Evolutionary conservation across 2,113 vertebrate genomes (phyloP), one percentile per base, ranked within the genome.

Genomic region (Hydropotes inermis): DNA sequence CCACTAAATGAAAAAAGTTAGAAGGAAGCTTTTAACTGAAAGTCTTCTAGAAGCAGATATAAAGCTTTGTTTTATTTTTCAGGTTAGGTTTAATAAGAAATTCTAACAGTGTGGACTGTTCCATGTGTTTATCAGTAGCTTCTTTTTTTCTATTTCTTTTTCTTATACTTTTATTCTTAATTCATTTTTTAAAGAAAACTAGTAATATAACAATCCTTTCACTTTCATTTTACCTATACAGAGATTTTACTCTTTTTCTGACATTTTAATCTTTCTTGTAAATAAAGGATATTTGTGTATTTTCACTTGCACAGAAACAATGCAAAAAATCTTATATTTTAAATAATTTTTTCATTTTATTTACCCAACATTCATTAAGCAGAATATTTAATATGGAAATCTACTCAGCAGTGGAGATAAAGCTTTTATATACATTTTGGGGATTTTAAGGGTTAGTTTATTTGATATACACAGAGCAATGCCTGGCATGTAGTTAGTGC

Each of bases 21-120:
- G 74, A 67, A 30, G 52, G 25, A 36, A 30, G 17, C 36, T 54
- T 95, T 92, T 79, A 84, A 90, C 16, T 76, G 19, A 28, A 74
- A 96, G 45, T 2, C 23, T 89, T 43, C 64, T 90, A 45, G 6
- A 95, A 67, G 30, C 17, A 14, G 70, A 39, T 27, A 52, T 14
- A 57, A 94, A 90, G 21, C 21, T 94, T 95, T 95, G 43, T 58
- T 97, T 89, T 85, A 25, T 90, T 89, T 96, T 88, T 95, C 36
- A 84, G 28, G 16, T 61, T 33, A 87, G 67, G 9, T 47, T 97
- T 94, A 64, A 78, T 30, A 97, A 58, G 16, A 94, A 64, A 82
- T 87, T 92, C 19, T 81, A 58, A 67, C 23, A 97, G 19, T 43
- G 70, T 25, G 17, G 21, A 36, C 6, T 74, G 1, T 30, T 94